Evolutionary conservation across 2,888 invertebrate genomes (phyloP).

Genomic region (Anticlea derivata): DNA sequence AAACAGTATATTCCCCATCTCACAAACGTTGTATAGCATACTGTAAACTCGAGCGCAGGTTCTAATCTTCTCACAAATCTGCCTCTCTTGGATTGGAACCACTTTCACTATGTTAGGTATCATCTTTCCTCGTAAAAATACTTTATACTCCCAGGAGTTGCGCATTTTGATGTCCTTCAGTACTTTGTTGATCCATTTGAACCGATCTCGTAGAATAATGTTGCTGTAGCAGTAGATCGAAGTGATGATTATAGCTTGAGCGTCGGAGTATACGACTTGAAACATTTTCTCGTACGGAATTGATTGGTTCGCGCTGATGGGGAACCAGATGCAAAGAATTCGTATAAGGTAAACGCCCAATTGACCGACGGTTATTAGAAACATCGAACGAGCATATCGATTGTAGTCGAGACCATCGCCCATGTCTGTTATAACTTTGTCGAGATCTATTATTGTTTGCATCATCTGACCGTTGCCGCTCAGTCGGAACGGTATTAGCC

Average conservation of each 20-base stretch:
- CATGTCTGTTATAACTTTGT: constrained; percentile 47
- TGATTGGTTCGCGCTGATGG: constrained; percentile 38
- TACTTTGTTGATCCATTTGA: constrained; percentile 53
- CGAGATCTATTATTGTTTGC: constrained; percentile 52
- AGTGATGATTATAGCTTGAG: constrained; percentile 47
- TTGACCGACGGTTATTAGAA: constrained; percentile 43
- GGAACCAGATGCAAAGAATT: constrained; percentile 49
- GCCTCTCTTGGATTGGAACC: constrained; percentile 48
- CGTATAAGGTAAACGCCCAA: constrained; percentile 43
- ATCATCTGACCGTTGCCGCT: constrained; percentile 42
- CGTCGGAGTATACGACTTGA: constrained; percentile 54
- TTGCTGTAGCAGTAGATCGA: constrained; percentile 53
- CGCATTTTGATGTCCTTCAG: constrained; percentile 47
- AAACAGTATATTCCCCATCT: constrained; percentile 47
- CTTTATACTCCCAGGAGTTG: constrained; percentile 49
- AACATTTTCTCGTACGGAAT: constrained; percentile 57
- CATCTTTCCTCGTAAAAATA: constrained; percentile 45
- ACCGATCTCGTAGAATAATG: constrained; percentile 49
- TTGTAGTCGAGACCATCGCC: constrained; percentile 51
- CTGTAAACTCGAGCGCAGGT: constrained; percentile 56
- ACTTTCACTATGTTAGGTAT: constrained; percentile 40
- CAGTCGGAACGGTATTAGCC: constrained; percentile 54
- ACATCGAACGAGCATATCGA: constrained; percentile 40
- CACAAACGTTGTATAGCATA: constrained; percentile 48
- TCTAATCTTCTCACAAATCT: constrained; percentile 55